Base-by-base conservation (phyloP, 2,113 vertebrate species). In the Dascyllus trimaculatus region DNA sequence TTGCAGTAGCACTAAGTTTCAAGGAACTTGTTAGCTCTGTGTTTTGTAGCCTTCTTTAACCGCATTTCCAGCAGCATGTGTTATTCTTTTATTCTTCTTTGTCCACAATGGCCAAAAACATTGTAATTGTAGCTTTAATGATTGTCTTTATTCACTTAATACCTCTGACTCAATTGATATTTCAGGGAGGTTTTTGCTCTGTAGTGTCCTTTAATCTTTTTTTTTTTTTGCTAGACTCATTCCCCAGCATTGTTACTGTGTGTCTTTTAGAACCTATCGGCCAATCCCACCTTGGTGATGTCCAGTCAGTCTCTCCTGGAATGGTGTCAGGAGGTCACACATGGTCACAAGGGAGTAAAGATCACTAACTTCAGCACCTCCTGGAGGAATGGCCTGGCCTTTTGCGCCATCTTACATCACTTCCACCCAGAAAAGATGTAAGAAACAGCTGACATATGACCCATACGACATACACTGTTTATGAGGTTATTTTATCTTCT, bases 321-420 rank as follows among this genome's bases (percentile, higher is more conserved):
- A 35, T 98, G 97, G 97, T 96, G 96, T 86, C 94, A 96, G 81
- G 94, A 96, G 21, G 91, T 96, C 67, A 97, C 96, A 0, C 53
- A 92, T 2, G 87, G 81, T 49, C 95, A 97, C 91, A 94, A 93
- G 0, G 96, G 95, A 0, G 87, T 98, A 32, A 95, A 94, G 19
- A 81, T 98, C 76, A 96, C 93, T 76, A 97, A 98, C 65, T 97
- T 97, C 85, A 97, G 94, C 78, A 97, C 97, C 0, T 97, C 96
- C 35, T 98, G 97, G 96, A 95, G 97, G 48, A 97, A 96, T 0
- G 97, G 97, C 29, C 73, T 97, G 71, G 97, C 95, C 0, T 97
- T 98, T 85, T 98, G 97, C 22, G 95, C 97, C 76, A 96, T 97
- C 70, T 91, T 98, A 57, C 95, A 98, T 35, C 95, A 95, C 87